These are phyloP conservation scores for Tetrax tetrax DNA, from an alignment of 2,113 vertebrate species.

Conservation along the genomic window DNA sequence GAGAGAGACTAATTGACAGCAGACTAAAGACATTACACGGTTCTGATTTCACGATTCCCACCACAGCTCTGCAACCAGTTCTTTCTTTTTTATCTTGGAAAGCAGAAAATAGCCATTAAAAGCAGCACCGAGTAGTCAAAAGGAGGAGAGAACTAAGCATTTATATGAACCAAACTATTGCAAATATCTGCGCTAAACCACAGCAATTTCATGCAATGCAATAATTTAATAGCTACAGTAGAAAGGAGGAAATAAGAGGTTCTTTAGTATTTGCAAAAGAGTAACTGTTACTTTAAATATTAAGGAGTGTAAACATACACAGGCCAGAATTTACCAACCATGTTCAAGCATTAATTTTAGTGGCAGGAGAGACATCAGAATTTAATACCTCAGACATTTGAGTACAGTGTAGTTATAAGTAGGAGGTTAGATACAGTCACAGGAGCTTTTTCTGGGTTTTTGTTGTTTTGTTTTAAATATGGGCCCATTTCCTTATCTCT, in stretches of 20 bases:
- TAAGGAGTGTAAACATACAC: rapidly evolving
- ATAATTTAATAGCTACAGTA: background rate
- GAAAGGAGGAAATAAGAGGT: background rate
- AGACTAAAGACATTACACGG: background rate
- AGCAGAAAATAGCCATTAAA: background rate
- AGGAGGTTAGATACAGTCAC: background rate
- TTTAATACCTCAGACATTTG: background rate
- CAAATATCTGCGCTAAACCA: background rate
- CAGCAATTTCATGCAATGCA: background rate
- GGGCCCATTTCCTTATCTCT: background rate
- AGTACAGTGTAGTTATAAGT: background rate
- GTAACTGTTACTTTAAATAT: background rate
- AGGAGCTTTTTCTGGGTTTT: background rate
- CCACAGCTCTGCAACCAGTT: background rate
- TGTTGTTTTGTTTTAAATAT: background rate
- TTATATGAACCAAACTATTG: background rate
- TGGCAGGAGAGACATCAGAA: background rate
- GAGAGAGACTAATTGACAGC: slow-evolving; percentile 10
- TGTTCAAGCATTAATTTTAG: background rate
- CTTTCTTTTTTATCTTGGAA: background rate
- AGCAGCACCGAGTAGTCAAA: background rate
- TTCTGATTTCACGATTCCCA: background rate
- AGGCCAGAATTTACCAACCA: background rate
- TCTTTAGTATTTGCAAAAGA: background rate
- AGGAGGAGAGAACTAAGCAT: background rate